phyloP scores from a whole-genome alignment of 2,888 invertebrate genomes.

The Drosophila mercatorum region DNA sequence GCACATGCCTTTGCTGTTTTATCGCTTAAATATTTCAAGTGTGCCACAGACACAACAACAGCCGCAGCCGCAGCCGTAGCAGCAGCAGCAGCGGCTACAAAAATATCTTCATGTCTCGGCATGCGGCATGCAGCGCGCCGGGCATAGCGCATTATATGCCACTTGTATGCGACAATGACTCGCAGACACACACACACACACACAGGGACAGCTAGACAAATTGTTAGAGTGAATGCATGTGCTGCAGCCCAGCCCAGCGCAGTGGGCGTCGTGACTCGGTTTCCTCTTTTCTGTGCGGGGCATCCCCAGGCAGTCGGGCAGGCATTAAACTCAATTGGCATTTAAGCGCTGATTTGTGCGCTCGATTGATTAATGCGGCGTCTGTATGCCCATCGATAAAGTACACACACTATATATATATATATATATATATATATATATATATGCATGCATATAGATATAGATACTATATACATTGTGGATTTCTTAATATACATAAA shows the following conservation, averaged over 20 bases:
- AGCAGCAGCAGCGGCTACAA: constrained; percentile 14
- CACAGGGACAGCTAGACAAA: constrained; percentile 52
- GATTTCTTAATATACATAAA: constrained; percentile 37
- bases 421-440: not conserved
- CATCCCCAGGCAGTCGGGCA: not conserved
- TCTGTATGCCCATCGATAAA: constrained; percentile 52
- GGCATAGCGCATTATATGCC: constrained; percentile 64
- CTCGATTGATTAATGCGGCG: constrained; percentile 60
- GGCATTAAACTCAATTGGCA: constrained; percentile 67
- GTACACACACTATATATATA: not conserved
- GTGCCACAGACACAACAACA: constrained; percentile 48
- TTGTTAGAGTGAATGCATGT: constrained; percentile 57
- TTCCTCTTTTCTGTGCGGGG: constrained; percentile 3
- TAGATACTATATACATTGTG: constrained; percentile 11
- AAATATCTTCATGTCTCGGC: constrained; percentile 51
- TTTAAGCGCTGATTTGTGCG: constrained; percentile 70
- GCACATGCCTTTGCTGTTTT: constrained; percentile 52
- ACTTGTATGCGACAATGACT: constrained; percentile 71
- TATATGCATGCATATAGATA: not conserved
- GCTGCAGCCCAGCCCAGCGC: constrained; percentile 29
- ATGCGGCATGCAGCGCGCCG: constrained; percentile 48
- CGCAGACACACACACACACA: constrained; percentile 22
- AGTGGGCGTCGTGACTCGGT: constrained; percentile 36
- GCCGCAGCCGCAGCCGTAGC: constrained; percentile 11
- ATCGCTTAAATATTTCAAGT: constrained; percentile 77